Conservation (phyloP, 2,113 vertebrate species). For the Trematomus loennbergii region DNA sequence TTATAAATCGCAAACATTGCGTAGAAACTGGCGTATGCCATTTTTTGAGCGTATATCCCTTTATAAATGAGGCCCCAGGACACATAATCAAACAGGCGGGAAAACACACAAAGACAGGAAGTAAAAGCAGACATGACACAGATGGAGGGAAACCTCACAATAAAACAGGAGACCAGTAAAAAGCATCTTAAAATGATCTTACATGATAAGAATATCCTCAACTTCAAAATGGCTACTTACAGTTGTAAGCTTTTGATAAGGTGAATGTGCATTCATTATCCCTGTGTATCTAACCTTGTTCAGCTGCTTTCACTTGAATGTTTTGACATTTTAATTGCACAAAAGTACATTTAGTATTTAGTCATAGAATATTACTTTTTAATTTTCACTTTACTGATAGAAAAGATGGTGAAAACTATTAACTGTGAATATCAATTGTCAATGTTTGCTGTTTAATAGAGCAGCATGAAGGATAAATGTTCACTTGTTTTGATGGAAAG, state of each 20-base stretch:
- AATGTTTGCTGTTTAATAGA: not conserved
- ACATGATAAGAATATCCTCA: not conserved
- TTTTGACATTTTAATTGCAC: no score
- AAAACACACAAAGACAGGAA: no score
- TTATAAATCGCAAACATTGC: no score
- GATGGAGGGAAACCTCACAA: no score
- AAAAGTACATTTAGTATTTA: not conserved
- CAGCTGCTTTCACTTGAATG: not conserved
- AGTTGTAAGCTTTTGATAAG: not conserved
- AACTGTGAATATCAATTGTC: not conserved
- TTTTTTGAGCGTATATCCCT: no score
- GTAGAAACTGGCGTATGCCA: no score
- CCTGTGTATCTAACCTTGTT: not conserved
- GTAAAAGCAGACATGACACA: no score
- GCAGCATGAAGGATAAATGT: not conserved
- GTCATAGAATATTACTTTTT: not conserved
- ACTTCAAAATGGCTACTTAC: not conserved
- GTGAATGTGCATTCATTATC: not conserved
- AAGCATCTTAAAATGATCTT: not conserved
- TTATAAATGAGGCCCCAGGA: no score
- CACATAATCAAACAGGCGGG: no score
- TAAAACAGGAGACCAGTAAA: no score
- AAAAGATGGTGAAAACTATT: not conserved
- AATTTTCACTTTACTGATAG: not conserved
- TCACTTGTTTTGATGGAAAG: conserved; percentile 2